These are phyloP conservation scores for Syngnathus scovelli DNA, from an alignment of 2,113 vertebrate genomes.

Conservation along the genomic window DNA sequence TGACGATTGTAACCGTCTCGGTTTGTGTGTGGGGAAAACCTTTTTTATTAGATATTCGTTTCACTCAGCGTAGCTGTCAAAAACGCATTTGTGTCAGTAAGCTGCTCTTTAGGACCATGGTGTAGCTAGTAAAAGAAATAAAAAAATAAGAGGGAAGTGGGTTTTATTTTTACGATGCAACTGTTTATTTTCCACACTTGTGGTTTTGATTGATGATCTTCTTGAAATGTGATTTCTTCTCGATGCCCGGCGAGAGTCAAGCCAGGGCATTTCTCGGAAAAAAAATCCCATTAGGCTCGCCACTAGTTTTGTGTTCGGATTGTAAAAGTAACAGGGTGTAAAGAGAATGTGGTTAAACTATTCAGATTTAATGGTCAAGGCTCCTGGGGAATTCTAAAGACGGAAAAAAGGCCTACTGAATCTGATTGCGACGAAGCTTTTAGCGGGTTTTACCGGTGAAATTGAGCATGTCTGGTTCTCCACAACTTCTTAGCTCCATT, in stretches of 20 bases:
- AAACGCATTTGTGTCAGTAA: constrained; percentile 5
- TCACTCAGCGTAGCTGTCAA: constrained; percentile 13
- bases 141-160: not conserved
- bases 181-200: not conserved
- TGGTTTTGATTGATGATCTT: constrained; percentile 51
- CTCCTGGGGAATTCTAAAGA: constrained; percentile 32
- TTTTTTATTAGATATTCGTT: constrained; percentile 2
- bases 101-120: constrained; percentile 19
- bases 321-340: constrained; percentile 55
- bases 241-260: constrained; percentile 24
- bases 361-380: constrained; percentile 50
- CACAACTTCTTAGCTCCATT: constrained; percentile 26
- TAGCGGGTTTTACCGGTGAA: constrained; percentile 48
- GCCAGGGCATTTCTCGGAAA: constrained; percentile 33
- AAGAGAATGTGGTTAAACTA: constrained; percentile 42
- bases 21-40: not conserved
- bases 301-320: constrained; percentile 45
- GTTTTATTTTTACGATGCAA: constrained; percentile 3
- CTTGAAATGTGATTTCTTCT: constrained; percentile 53
- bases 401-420: constrained; percentile 3
- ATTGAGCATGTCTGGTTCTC: constrained; percentile 45
- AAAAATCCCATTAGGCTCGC: constrained; percentile 25
- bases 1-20: not conserved
- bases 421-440: constrained; percentile 45
- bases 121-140: constrained; percentile 2